phyloP scores from a whole-genome alignment of 1,140 invertebrate species.

The Proctacanthus coquilletti region DNA sequence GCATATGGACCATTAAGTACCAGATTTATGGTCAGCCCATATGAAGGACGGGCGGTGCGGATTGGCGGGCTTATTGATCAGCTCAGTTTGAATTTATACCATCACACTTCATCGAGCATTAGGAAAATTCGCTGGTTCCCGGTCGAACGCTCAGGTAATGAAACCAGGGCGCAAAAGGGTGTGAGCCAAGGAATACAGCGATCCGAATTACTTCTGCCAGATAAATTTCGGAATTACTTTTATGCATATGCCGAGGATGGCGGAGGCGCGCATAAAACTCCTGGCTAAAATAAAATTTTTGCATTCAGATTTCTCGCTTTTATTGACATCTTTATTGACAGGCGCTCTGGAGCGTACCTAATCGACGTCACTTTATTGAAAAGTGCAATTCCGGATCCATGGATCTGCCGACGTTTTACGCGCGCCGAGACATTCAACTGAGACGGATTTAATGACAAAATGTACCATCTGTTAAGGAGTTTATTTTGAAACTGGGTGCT shows the following conservation, averaged over 20 bases:
- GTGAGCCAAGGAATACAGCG: neutral
- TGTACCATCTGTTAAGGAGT: too few relatives aligned
- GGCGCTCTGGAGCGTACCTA: neutral
- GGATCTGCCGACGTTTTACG: too few relatives aligned
- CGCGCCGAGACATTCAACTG: too few relatives aligned
- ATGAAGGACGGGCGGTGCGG: neutral
- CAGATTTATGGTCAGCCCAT: neutral
- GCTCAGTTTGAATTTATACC: neutral
- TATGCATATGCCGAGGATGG: neutral
- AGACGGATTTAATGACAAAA: too few relatives aligned
- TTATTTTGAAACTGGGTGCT: too few relatives aligned
- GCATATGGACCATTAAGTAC: neutral
- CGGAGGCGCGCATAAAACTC: neutral
- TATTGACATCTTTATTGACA: conserved; percentile 1
- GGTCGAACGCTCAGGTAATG: too few relatives aligned
- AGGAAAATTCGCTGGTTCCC: too few relatives aligned
- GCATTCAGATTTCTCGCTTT: neutral
- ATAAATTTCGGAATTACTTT: neutral
- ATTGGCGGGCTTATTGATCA: neutral
- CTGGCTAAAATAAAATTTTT: neutral
- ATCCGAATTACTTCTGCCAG: neutral
- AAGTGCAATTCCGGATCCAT: too few relatives aligned
- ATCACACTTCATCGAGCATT: neutral
- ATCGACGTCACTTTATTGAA: neutral
- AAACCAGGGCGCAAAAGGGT: neutral